Evolutionary conservation across 2,888 invertebrate species (phyloP).

Genomic region (Standfussiana lucernea): DNA sequence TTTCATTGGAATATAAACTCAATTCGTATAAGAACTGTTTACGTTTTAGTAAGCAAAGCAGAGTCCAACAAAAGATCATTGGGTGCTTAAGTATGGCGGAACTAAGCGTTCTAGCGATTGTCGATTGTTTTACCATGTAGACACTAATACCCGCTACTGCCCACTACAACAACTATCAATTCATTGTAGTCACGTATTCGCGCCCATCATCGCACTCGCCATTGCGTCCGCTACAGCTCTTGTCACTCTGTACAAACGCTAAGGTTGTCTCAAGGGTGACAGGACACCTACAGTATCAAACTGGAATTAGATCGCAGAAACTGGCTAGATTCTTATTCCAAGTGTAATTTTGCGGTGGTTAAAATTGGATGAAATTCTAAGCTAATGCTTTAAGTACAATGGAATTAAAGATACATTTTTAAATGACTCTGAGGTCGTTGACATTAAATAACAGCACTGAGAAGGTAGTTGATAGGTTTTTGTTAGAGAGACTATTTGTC

Average conservation of each 20-base stretch:
- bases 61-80: neutral
- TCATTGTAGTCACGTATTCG: neutral
- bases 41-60: neutral
- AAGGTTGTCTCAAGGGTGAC: slow-evolving; percentile 67
- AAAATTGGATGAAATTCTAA: slow-evolving; percentile 39
- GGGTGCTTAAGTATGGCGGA: neutral
- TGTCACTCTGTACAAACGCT: neutral
- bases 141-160: neutral
- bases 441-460: slow-evolving; percentile 7
- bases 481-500: neutral
- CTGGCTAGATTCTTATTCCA: slow-evolving; percentile 41
- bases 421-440: slow-evolving; percentile 25
- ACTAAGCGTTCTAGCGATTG: neutral
- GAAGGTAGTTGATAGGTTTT: neutral
- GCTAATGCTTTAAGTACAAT: slow-evolving; percentile 27
- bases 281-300: slow-evolving; percentile 39
- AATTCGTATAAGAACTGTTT: neutral
- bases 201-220: neutral
- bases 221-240: neutral
- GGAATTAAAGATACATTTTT: slow-evolving; percentile 31
- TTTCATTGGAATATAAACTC: neutral
- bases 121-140: neutral
- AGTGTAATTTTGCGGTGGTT: slow-evolving; percentile 27
- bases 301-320: slow-evolving; percentile 36
- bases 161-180: neutral